Base-by-base conservation (phyloP, 1,140 invertebrate genomes). In the Neodiprion lecontei region DNA sequence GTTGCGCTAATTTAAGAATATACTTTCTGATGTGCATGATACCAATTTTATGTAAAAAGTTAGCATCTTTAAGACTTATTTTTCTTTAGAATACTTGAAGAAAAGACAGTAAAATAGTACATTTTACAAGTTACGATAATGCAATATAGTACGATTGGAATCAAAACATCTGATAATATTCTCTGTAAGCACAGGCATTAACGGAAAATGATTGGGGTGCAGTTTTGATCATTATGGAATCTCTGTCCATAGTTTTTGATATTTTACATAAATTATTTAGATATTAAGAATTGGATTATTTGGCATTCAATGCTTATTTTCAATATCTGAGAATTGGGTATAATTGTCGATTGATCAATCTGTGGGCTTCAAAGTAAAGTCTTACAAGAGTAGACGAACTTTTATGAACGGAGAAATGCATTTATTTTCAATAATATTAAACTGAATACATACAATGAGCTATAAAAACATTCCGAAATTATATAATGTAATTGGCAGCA, bases 1-100 rank as follows among this genome's bases (percentile, higher is more conserved):
- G 53, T 61, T 61, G 53, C 53, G n/a, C 53, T 61, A 61, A 17
- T 61, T 61, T 61, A 61, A 61, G 53, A 61, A 61, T 61, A 4
- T 61, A 8, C 4, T 17, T 14, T 61, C n/a, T 61, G n/a, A 8
- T 61, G 28, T 61, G 5, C 9, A 61, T 9, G 11, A 61, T 9
- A 61, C 8, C 11, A 61, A 61, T 40, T 61, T 61, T 61, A 61
- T 61, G 53, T 61, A 61, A 61, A 61, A 61, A 61, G 53, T 61
- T 61, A 61, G 53, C 53, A 61, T 61, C 9, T 61, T 61, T 14
- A 17, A 61, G n/a, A 14, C 53, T 61, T 61, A 14, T 61, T 9
- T 17, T 61, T n/a, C n/a, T 61, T 61, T 61, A 61, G 11, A 61
- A 61, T 61, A 61, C 53, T 40, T 17, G n/a, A 61, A 61, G n/a